Conservation (phyloP, 2,888 invertebrate genomes). For the Diplolepis rosae region DNA sequence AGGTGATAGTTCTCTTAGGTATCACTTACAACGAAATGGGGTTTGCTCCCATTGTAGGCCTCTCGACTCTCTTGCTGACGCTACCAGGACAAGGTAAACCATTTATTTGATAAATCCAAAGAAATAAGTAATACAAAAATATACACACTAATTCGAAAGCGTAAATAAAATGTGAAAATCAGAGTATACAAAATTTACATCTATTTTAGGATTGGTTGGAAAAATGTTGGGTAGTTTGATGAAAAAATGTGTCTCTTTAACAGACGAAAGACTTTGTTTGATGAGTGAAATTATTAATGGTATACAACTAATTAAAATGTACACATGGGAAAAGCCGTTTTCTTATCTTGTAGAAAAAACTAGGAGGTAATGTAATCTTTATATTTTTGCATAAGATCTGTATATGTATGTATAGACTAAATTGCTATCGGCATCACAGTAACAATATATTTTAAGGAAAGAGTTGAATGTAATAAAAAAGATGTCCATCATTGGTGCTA, state of each 20-base stretch:
- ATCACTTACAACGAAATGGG: background rate
- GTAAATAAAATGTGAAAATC: too few species aligned
- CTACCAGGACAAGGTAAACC: background rate
- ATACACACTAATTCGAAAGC: too few species aligned
- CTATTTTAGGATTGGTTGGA: background rate
- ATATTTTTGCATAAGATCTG: too few species aligned
- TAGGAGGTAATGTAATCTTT: slow-evolving; percentile 58
- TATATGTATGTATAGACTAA: too few species aligned
- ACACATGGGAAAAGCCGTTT: slow-evolving; percentile 90
- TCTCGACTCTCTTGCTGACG: background rate
- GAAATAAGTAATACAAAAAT: too few species aligned
- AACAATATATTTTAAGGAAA: slow-evolving; percentile 73
- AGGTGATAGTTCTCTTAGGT: background rate
- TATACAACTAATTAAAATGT: slow-evolving; percentile 91
- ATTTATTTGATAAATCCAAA: background rate
- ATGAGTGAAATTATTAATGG: slow-evolving; percentile 94
- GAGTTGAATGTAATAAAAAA: slow-evolving; percentile 74
- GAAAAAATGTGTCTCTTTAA: slow-evolving; percentile 62
- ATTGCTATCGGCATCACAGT: too few species aligned
- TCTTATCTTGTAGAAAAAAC: slow-evolving; percentile 77
- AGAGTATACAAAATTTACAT: too few species aligned
- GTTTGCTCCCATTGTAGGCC: background rate
- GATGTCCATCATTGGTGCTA: slow-evolving; percentile 77
- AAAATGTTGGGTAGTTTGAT: background rate
- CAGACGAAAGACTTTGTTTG: slow-evolving; percentile 88